A percentile compares a stretch with the other conserved stretches of the same genome.
Conservation (phyloP, 2,113 vertebrate genomes). For the Tenebrosternarchus preto region DNA sequence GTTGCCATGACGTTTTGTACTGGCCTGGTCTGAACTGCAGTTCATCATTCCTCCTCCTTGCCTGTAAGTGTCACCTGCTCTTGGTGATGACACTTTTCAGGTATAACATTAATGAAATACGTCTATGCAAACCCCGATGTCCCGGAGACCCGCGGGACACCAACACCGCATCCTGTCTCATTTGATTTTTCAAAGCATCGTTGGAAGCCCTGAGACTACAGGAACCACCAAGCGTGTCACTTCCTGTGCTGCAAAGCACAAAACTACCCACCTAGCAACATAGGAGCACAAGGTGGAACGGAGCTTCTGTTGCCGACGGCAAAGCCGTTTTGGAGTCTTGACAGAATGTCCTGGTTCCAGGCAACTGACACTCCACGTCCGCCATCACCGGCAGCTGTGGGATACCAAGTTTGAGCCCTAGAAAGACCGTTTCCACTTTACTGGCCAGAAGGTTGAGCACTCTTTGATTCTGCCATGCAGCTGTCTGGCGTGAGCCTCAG, state of each 20-base stretch:
- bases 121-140: conserved; percentile 69
- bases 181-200: not conserved
- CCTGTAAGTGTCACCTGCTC: conserved; percentile 29
- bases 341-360: not conserved
- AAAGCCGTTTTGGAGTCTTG: not conserved
- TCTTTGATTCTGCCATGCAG: not conserved
- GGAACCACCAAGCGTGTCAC: not conserved
- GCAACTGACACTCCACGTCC: not conserved
- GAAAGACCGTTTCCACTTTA: not conserved
- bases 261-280: not conserved
- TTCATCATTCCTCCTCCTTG: not conserved
- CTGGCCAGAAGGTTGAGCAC: not conserved
- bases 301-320: too few species aligned
- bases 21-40: conserved; percentile 19
- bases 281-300: too few species aligned
- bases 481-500: not conserved
- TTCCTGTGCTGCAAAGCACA: conserved; percentile 13
- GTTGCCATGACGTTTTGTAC: not conserved
- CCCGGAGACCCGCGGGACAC: not conserved
- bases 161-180: not conserved
- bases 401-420: not conserved
- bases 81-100: conserved; percentile 15
- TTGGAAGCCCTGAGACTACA: not conserved
- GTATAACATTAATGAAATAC: conserved; percentile 48
- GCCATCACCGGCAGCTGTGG: not conserved